Evolutionary conservation across 2,888 invertebrate species (phyloP).

Genomic region (Andrena camellia): DNA sequence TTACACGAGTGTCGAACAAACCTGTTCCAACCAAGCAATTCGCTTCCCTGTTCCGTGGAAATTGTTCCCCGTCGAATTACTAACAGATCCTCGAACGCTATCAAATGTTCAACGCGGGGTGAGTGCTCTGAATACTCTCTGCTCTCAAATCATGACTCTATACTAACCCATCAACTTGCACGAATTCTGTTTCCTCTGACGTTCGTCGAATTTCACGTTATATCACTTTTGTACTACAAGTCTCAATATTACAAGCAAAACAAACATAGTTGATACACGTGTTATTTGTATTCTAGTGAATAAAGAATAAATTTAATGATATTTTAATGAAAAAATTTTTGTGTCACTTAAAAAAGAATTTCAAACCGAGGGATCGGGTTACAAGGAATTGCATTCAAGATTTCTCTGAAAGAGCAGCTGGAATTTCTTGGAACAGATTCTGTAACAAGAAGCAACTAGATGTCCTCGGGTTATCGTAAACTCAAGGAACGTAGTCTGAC

Average conservation of each 20-base stretch:
- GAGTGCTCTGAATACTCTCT: no score
- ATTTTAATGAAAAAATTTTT: neutral
- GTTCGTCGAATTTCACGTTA: no score
- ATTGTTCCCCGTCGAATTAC: neutral
- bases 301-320: no score
- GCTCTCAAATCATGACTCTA: no score
- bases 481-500: conserved; percentile 43
- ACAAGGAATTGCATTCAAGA: neutral
- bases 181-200: no score
- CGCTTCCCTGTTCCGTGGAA: neutral
- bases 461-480: conserved; percentile 47
- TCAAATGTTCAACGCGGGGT: neutral
- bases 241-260: no score
- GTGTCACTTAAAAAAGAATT: neutral
- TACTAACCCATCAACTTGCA: no score
- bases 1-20: conserved; percentile 20
- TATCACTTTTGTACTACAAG: no score
- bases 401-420: conserved; percentile 1
- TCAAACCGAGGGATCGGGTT: neutral
- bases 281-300: no score
- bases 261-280: no score
- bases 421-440: conserved; percentile 22
- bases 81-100: neutral
- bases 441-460: conserved; percentile 38
- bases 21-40: conserved; percentile 16